These are phyloP conservation scores for Pentalonia nigronervosa DNA, from an alignment of 1,140 invertebrate genomes.

Conservation along the genomic window DNA sequence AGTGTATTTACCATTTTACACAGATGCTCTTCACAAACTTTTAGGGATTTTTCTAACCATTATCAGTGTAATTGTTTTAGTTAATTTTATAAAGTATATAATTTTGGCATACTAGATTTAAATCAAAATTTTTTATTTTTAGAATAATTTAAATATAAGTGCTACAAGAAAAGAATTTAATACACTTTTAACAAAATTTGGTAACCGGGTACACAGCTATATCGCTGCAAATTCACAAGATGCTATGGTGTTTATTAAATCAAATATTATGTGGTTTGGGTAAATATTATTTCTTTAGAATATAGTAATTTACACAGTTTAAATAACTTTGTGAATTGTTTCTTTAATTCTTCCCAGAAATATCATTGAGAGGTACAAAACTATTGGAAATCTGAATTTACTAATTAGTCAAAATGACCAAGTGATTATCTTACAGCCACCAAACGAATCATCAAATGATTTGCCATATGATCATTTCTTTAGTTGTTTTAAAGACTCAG, in stretches of 20 bases:
- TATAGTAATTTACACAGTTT: neutral
- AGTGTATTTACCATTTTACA: conserved; percentile 39
- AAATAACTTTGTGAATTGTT: neutral
- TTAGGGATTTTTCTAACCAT: conserved; percentile 44
- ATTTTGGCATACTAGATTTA: neutral
- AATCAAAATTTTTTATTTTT: neutral
- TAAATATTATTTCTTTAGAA: conserved; percentile 28
- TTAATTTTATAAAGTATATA: neutral
- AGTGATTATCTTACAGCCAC: conserved; percentile 39
- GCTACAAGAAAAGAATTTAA: conserved; percentile 49
- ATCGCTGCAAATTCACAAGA: conserved; percentile 48
- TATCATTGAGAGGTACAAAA: conserved; percentile 45
- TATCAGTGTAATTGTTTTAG: conserved; percentile 27
- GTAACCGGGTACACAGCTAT: conserved; percentile 47
- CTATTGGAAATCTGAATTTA: conserved; percentile 49
- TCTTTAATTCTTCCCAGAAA: neutral
- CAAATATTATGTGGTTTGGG: conserved; percentile 52
- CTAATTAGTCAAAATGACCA: conserved; percentile 50
- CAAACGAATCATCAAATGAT: conserved; percentile 38
- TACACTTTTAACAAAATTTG: conserved; percentile 51
- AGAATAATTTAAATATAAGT: conserved; percentile 48
- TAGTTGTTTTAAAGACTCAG: conserved; percentile 49
- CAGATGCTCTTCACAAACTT: conserved; percentile 45
- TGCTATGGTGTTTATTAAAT: conserved; percentile 53
- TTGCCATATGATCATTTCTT: conserved; percentile 41